Evolutionary conservation across 2,113 vertebrate genomes (phyloP).

Genomic region (Charina bottae): DNA sequence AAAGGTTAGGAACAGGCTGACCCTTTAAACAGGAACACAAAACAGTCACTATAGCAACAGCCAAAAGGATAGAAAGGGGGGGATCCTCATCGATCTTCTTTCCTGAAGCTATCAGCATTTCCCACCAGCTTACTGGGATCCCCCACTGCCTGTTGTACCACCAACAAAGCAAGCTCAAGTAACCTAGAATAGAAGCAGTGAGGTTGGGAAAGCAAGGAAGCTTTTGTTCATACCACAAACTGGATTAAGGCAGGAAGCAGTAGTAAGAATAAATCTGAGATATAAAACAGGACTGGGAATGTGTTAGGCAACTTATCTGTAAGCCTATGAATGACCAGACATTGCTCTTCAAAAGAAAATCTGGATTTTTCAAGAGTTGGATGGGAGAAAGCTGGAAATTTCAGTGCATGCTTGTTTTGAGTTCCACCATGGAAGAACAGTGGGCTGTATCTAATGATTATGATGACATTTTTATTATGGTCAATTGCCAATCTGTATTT

Average conservation of each 20-base stretch:
- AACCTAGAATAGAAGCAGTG: not conserved
- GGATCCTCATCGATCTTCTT: constrained; percentile 47
- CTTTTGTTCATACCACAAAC: not conserved
- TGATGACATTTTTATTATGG: not conserved
- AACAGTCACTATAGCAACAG: constrained; percentile 49
- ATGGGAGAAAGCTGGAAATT: not conserved
- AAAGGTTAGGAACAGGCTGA: constrained; percentile 57
- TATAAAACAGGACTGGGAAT: not conserved
- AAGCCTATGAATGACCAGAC: not conserved
- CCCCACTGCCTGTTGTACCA: not conserved
- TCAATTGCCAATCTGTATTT: not conserved
- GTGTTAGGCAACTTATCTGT: not conserved
- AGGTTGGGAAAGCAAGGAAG: not conserved
- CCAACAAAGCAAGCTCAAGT: rapidly evolving
- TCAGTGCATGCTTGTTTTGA: not conserved
- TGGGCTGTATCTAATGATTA: not conserved
- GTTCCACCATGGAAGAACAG: not conserved
- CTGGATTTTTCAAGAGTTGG: not conserved
- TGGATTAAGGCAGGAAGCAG: not conserved
- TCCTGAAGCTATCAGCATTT: constrained; percentile 4
- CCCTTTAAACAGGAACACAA: constrained; percentile 46
- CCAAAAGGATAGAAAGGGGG: constrained; percentile 1
- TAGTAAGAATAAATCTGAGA: not conserved
- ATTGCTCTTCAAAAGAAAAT: not conserved
- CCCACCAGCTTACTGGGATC: constrained; percentile 11